These are phyloP conservation scores for Myoxocephalus aenaeus DNA, from an alignment of 2,797 vertebrate species.

Conservation along the genomic window DNA sequence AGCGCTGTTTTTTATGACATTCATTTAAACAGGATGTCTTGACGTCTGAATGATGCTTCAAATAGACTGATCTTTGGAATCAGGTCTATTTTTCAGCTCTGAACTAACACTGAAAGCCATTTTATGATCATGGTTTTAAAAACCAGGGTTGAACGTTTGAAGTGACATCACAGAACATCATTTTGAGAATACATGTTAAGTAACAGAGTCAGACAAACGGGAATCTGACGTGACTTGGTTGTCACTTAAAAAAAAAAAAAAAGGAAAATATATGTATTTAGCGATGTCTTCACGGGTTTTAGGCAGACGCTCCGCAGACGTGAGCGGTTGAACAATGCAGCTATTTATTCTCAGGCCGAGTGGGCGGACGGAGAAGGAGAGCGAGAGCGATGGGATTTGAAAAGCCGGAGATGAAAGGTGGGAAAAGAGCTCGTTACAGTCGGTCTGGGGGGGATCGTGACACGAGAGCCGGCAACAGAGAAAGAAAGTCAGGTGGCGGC, in stretches of 20 bases:
- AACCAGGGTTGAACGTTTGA: neutral
- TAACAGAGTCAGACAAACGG: slow-evolving; percentile 1
- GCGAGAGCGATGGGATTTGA: slow-evolving; percentile 40
- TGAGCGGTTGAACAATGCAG: slow-evolving; percentile 59
- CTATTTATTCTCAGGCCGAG: slow-evolving; percentile 76
- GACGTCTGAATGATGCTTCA: too few relatives aligned
- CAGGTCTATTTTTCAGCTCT: neutral
- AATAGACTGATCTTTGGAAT: neutral
- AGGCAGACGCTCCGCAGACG: too few relatives aligned
- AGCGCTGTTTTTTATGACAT: too few relatives aligned
- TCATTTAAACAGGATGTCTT: too few relatives aligned
- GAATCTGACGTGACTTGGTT: slow-evolving; percentile 36
- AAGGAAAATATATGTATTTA: neutral
- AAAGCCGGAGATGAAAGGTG: slow-evolving; percentile 64
- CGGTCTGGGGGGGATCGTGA: slow-evolving; percentile 41
- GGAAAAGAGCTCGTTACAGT: slow-evolving; percentile 67
- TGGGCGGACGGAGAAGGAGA: slow-evolving; percentile 40
- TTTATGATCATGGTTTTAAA: neutral
- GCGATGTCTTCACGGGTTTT: slow-evolving; percentile 31
- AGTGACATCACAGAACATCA: slow-evolving; percentile 5
- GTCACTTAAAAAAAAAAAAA: slow-evolving; percentile 6
- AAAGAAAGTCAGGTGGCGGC: slow-evolving; percentile 40
- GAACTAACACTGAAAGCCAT: neutral
- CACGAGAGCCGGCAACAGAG: slow-evolving; percentile 30
- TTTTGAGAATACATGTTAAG: slow-evolving; percentile 25